phyloP scores from a whole-genome alignment of 2,797 vertebrate genomes.

The Gambelia wislizenii region DNA sequence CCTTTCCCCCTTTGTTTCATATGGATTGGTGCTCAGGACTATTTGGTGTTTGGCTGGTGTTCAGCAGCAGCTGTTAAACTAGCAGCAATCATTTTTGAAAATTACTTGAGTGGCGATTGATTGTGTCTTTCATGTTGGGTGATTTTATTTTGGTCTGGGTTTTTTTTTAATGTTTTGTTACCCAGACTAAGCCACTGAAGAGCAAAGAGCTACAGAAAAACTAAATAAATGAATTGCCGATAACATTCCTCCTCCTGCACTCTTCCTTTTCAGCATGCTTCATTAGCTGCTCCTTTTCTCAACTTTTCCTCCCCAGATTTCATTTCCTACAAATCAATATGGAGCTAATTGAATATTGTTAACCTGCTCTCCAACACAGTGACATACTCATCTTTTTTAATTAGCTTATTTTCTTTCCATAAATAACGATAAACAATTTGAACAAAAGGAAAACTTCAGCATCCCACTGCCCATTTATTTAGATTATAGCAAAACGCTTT shows the following conservation, averaged over 20 bases:
- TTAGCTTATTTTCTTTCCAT: constrained; percentile 30
- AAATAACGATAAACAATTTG: constrained; percentile 13
- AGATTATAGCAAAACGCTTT: neutral
- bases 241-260: neutral
- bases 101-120: neutral
- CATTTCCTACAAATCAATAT: neutral
- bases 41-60: neutral
- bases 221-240: constrained; percentile 14
- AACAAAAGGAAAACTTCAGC: neutral
- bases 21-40: neutral
- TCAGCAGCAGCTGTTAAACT: neutral
- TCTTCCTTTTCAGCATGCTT: neutral
- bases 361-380: neutral
- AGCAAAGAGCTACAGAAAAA: neutral
- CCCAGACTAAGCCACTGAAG: neutral
- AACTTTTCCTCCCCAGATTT: neutral
- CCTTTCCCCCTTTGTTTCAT: neutral
- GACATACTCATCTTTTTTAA: constrained; percentile 10
- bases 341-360: neutral
- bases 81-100: neutral
- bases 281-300: neutral
- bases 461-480: neutral
- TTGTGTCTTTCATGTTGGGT: neutral
- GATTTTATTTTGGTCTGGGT: too few relatives aligned
- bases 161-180: neutral